Conservation (phyloP, 1,140 invertebrate species). For the Agraylea sexmaculata region DNA sequence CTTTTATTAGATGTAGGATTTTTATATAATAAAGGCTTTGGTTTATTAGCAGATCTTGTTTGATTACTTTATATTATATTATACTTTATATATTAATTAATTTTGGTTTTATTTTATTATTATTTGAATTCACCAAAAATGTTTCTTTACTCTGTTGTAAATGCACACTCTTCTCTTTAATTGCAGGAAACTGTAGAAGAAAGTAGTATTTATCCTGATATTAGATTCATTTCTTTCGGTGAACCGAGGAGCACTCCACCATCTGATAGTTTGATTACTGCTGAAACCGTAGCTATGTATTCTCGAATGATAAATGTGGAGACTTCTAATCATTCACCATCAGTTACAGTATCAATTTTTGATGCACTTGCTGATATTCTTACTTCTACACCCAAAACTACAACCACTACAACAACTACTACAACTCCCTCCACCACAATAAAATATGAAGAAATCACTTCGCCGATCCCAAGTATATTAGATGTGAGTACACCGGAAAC, state of each 20-base stretch:
- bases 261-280: conserved; percentile 36
- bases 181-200: conserved; percentile 43
- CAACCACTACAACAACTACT: conserved; percentile 34
- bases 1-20: too few relatives aligned
- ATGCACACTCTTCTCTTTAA: conserved; percentile 27
- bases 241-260: conserved; percentile 35
- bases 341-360: conserved; percentile 43
- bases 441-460: conserved; percentile 11
- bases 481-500: conserved; percentile 21
- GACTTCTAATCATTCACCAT: conserved; percentile 39
- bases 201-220: conserved; percentile 36
- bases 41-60: not conserved
- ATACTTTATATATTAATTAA: not conserved
- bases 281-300: conserved; percentile 34
- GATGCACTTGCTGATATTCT: conserved; percentile 43
- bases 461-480: conserved; percentile 13
- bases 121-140: too few relatives aligned
- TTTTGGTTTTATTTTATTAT: not conserved
- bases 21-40: too few relatives aligned
- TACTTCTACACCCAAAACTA: conserved; percentile 35
- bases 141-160: conserved; percentile 17
- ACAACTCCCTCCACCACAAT: conserved; percentile 8
- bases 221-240: conserved; percentile 39
- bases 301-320: conserved; percentile 40
- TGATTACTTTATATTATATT: not conserved